These are phyloP conservation scores for Palloptera scutellata DNA, from an alignment of 2,888 invertebrate genomes.

Conservation along the genomic window DNA sequence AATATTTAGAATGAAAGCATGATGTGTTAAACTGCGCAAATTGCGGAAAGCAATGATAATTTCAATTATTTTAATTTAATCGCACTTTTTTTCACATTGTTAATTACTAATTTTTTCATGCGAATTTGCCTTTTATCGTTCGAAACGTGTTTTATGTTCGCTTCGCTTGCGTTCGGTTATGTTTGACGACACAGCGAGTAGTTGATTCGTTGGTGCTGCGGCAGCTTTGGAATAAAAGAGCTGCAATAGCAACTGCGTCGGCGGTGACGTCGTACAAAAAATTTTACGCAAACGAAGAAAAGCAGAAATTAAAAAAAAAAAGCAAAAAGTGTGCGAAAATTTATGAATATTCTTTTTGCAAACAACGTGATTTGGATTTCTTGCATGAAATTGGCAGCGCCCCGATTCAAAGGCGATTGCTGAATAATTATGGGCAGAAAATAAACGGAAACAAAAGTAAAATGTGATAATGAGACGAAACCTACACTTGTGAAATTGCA, in stretches of 20 bases:
- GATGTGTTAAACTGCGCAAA: slow-evolving; percentile 37
- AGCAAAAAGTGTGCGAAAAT: neutral
- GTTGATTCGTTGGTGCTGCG: neutral
- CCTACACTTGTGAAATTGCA: slow-evolving; percentile 2
- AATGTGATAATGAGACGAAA: neutral
- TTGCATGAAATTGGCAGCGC: neutral
- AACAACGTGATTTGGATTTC: neutral
- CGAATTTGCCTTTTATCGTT: slow-evolving; percentile 33
- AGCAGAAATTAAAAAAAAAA: neutral
- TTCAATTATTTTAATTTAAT: neutral
- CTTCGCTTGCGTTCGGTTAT: slow-evolving; percentile 11
- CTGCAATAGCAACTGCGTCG: neutral
- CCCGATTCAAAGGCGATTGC: neutral
- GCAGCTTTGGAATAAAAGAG: neutral
- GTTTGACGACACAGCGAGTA: too few species aligned
- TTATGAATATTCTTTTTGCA: neutral
- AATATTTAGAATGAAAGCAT: slow-evolving; percentile 1
- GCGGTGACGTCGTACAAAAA: neutral
- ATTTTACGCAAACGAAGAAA: too few species aligned
- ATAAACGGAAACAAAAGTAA: neutral
- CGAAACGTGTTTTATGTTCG: slow-evolving; percentile 57
- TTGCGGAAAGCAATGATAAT: slow-evolving; percentile 13
- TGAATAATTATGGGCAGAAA: neutral
- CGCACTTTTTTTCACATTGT: neutral
- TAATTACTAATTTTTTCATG: neutral